phyloP scores from a whole-genome alignment of 1,140 invertebrate species.

The Ceratoteleas bidentatus region DNA sequence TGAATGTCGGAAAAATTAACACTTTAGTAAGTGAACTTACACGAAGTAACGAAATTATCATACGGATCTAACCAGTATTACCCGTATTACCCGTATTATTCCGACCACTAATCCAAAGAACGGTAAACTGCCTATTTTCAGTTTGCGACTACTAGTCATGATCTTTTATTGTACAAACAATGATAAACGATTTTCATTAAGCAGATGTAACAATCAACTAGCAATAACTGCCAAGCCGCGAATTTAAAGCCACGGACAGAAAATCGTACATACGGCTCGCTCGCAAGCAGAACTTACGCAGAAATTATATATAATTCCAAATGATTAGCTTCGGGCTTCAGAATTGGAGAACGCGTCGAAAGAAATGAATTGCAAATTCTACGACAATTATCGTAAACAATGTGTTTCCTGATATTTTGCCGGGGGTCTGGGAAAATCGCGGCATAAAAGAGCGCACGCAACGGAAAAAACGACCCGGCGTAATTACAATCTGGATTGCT shows the following conservation, averaged over 20 bases:
- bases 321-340: slow-evolving; percentile 23
- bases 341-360: slow-evolving; percentile 20
- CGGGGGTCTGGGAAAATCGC: background rate
- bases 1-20: too few relatives aligned
- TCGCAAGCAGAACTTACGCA: background rate
- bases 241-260: slow-evolving; percentile 20
- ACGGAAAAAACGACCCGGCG: slow-evolving; percentile 1
- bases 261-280: background rate
- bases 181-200: background rate
- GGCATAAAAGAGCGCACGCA: slow-evolving; percentile 6
- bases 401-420: slow-evolving; percentile 47
- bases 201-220: slow-evolving; percentile 6
- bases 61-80: too few relatives aligned
- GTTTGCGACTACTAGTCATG: too few relatives aligned
- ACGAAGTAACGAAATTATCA: too few relatives aligned
- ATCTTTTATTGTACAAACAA: too few relatives aligned
- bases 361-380: slow-evolving; percentile 51
- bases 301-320: slow-evolving; percentile 30
- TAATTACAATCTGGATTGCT: slow-evolving; percentile 23
- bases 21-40: too few relatives aligned
- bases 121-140: too few relatives aligned
- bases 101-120: slow-evolving; percentile 1
- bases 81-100: too few relatives aligned
- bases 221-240: slow-evolving; percentile 4
- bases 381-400: slow-evolving; percentile 51